Conservation (phyloP, 2,797 vertebrate species). For the Tapera naevia region DNA sequence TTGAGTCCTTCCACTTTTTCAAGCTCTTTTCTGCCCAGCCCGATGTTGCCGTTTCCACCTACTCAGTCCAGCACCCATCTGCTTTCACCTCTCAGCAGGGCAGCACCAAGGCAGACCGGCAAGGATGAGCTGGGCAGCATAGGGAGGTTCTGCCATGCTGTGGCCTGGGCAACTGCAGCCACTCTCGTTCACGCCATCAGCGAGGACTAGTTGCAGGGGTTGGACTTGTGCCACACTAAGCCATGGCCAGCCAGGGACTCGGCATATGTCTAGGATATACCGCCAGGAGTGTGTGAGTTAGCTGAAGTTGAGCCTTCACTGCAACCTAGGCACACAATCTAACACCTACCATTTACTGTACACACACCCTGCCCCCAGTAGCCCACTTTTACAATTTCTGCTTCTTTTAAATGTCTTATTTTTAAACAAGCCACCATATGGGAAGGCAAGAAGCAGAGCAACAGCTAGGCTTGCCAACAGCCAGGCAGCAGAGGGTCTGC, state of each 20-base stretch:
- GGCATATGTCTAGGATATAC: background rate
- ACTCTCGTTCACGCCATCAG: background rate
- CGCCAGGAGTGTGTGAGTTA: background rate
- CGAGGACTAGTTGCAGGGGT: background rate
- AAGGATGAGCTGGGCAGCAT: background rate
- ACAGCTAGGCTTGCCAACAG: background rate
- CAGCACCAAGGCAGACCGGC: background rate
- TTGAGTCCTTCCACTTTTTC: background rate
- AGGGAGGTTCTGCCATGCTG: background rate
- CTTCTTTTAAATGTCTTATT: background rate
- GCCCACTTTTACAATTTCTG: background rate
- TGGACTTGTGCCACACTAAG: background rate
- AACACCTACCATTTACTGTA: background rate
- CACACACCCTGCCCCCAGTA: background rate
- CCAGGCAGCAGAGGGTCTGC: background rate
- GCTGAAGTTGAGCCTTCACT: background rate
- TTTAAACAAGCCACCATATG: conserved; percentile 4
- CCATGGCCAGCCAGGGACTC: background rate
- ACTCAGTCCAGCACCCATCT: background rate
- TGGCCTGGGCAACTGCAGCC: background rate
- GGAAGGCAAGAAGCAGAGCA: conserved; percentile 35
- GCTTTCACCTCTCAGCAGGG: background rate
- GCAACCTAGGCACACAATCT: background rate
- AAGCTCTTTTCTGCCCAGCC: background rate
- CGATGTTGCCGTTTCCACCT: background rate